Percentiles rank a stretch among this genome's conserved stretches.
These are phyloP conservation scores for Chymomyza fuscimana DNA, from an alignment of 2,888 invertebrate genomes.

Conservation along the genomic window DNA sequence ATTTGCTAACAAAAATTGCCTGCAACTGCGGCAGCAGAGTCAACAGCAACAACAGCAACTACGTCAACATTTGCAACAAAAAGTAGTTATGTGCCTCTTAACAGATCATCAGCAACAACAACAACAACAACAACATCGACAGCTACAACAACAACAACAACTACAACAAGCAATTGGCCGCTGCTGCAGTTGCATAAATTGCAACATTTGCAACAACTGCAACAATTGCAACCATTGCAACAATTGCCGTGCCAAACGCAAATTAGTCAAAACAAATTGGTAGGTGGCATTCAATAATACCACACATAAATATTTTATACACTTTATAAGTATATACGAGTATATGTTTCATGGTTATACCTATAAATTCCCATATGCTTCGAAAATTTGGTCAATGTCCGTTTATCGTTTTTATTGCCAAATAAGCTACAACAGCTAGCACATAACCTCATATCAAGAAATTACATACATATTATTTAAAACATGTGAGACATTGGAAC, in stretches of 20 bases:
- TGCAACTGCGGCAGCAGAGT: conserved; percentile 44
- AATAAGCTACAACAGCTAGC: no score
- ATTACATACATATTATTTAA: no score
- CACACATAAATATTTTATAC: not conserved
- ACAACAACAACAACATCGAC: conserved; percentile 33
- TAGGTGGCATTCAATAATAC: conserved; percentile 48
- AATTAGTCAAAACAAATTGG: conserved; percentile 67
- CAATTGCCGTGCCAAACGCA: conserved; percentile 54
- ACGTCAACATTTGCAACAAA: conserved; percentile 30
- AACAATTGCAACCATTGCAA: conserved; percentile 53
- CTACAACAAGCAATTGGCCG: conserved; percentile 6
- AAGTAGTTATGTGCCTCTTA: conserved; percentile 12
- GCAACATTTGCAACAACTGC: conserved; percentile 48
- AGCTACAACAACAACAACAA: conserved; percentile 25
- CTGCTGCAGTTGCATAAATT: conserved; percentile 40
- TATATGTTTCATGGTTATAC: not conserved
- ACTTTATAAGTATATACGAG: not conserved
- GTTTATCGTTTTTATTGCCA: no score
- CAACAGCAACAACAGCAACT: conserved; percentile 45
- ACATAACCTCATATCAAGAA: no score
- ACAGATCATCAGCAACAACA: conserved; percentile 43
- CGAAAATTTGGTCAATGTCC: no score
- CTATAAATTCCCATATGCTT: no score
- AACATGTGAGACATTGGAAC: no score
- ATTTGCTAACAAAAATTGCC: conserved; percentile 65